Evolutionary conservation across 2,113 vertebrate genomes (phyloP).

Genomic region (Scomber colias): DNA sequence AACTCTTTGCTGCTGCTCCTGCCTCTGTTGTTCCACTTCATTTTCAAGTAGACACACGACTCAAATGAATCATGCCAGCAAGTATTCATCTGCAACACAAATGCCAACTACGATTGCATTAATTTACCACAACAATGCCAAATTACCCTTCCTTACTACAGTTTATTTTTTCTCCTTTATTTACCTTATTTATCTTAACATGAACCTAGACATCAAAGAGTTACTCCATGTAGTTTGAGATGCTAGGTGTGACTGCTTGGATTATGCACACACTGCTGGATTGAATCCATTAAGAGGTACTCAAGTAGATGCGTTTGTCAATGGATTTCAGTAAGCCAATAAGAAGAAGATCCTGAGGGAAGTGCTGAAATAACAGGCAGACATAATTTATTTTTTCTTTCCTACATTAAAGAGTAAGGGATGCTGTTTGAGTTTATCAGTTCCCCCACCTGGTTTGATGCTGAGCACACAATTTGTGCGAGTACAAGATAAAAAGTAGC

Average conservation of each 20-base stretch:
- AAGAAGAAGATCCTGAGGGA: conserved; percentile 35
- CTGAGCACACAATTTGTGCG: conserved; percentile 13
- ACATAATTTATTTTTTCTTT: background rate
- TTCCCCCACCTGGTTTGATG: conserved; percentile 4
- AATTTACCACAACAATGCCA: conserved; percentile 43
- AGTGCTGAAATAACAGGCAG: conserved; percentile 39
- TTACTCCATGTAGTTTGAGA: conserved; percentile 1
- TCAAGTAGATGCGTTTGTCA: conserved; percentile 51
- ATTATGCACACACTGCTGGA: conserved; percentile 28
- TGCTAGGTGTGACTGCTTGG: conserved; percentile 19
- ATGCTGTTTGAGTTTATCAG: background rate
- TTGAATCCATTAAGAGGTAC: conserved; percentile 46
- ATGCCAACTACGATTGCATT: background rate
- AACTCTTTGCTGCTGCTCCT: conserved; percentile 69
- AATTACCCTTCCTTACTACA: conserved; percentile 27
- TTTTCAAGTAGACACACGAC: conserved; percentile 58
- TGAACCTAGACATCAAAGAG: background rate
- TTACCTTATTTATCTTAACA: conserved; percentile 6
- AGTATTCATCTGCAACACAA: conserved; percentile 9
- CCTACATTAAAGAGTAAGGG: conserved; percentile 2
- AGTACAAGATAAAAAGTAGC: conserved; percentile 8
- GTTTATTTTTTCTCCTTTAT: background rate
- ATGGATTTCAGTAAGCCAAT: conserved; percentile 52
- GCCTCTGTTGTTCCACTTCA: conserved; percentile 59
- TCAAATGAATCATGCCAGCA: conserved; percentile 9